Evolutionary conservation across 2,113 vertebrate genomes (phyloP), one percentile per base, ranked within the genome.

Genomic region (Ophthalmolycus amberensis): DNA sequence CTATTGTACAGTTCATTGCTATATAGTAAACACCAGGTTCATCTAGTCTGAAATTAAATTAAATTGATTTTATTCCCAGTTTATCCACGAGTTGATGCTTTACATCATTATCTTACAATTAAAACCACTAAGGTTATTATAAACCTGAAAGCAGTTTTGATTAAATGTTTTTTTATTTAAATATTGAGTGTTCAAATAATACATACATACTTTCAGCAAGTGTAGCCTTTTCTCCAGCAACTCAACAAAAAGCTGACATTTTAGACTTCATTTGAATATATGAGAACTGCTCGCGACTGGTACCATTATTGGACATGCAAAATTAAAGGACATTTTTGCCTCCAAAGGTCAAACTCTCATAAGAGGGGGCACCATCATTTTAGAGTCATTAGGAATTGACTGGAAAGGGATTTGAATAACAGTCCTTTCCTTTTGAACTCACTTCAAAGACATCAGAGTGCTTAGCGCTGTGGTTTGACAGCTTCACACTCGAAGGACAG

Each of bases 361-460:
- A 83, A 86, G 64, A 71, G 25, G 15, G 48, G 46, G 72, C 74
- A 52, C 58, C 83, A 77, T 82, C 16, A 78, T 86, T 90, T 87
- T 76, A 56, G 79, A 74, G 56, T 81, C 75, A 91, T 89, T 85
- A 81, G 29, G 62, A 82, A 63, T 83, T 34, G 9, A 77, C 74
- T 81, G 74, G 67, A 89, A 87, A 79, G 82, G 84, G 69, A 79
- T 87, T 76, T 79, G 79, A 87, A 87, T 84, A 72, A 60, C 78
- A 86, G 77, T 86, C 67, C 64, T 85, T 88, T 85, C 77, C 87
- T 89, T 92, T 88, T 93, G 86, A 92, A 91, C 88, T 89, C 64
- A 59, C 79, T 84, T 90, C 82, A 91, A 91, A 90, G 88, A 85
- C 88, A 85, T 90, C 77, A 77, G 71, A 83, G 82, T 84, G 80